A percentile compares a stretch with the other conserved stretches of the same genome.
These are phyloP conservation scores for Platichthys stellatus DNA, from an alignment of 2,113 vertebrate species.

Conservation along the genomic window DNA sequence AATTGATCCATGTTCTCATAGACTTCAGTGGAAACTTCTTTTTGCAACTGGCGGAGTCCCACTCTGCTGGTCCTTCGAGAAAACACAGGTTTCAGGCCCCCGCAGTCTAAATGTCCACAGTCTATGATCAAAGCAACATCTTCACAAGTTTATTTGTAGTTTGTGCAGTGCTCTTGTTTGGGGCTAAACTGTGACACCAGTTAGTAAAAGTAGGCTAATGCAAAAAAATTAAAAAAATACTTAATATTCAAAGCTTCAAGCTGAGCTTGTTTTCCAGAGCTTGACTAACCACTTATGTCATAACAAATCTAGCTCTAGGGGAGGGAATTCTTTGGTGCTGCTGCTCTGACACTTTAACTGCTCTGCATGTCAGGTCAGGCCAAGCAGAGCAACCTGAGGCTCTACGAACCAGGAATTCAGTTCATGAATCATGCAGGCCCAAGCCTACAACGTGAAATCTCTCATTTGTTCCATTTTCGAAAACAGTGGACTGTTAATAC, in stretches of 20 bases:
- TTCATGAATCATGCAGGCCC: conserved; percentile 65
- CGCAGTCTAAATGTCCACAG: no score
- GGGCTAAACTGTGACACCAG: conserved; percentile 31
- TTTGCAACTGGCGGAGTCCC: no score
- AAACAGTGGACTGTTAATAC: conserved; percentile 59
- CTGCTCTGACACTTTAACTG: conserved; percentile 42
- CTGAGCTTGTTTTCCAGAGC: conserved; percentile 64
- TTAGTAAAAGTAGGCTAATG: conserved; percentile 34
- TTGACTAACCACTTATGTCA: conserved; percentile 72
- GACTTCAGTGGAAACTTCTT: no score
- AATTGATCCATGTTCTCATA: no score
- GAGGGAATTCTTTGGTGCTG: conserved; percentile 49
- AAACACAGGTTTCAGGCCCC: no score
- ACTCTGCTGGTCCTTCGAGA: no score
- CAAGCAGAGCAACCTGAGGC: conserved; percentile 55
- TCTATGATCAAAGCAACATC: no score
- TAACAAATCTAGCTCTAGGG: conserved; percentile 55
- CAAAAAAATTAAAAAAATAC: background rate
- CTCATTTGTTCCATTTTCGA: conserved; percentile 62
- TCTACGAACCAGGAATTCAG: conserved; percentile 46
- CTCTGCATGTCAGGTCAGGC: conserved; percentile 61
- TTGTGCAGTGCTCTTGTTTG: conserved; percentile 9
- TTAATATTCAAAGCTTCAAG: conserved; percentile 30
- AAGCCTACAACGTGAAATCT: conserved; percentile 50
- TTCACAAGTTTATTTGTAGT: conserved; percentile 9